These are phyloP conservation scores for Philonicus albiceps DNA, from an alignment of 2,888 invertebrate genomes.

Conservation along the genomic window DNA sequence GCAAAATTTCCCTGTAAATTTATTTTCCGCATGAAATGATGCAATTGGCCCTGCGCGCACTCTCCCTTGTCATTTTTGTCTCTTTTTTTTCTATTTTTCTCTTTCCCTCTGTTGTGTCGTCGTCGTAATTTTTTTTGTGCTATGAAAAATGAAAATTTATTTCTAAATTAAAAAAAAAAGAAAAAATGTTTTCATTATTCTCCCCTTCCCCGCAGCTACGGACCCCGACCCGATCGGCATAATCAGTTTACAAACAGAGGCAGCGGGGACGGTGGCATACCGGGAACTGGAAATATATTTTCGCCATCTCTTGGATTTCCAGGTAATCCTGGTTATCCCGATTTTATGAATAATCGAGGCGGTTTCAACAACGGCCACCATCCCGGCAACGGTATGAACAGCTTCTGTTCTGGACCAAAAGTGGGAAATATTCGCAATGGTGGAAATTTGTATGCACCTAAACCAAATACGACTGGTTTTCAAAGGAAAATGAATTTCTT, in stretches of 20 bases:
- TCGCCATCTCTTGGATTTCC: slow-evolving; percentile 22
- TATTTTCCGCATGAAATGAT: background rate
- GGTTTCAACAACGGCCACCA: background rate
- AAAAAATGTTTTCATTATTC: too few relatives aligned
- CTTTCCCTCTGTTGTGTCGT: background rate
- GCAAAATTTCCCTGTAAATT: background rate
- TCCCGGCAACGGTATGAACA: slow-evolving; percentile 10
- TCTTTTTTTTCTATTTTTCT: background rate
- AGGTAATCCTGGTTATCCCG: background rate
- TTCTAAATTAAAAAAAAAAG: too few relatives aligned
- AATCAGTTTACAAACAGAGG: slow-evolving; percentile 20
- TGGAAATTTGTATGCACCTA: slow-evolving; percentile 12
- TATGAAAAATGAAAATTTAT: too few relatives aligned
- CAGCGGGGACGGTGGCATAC: slow-evolving; percentile 9
- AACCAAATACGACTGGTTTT: slow-evolving; percentile 35
- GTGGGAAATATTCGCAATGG: slow-evolving; percentile 26
- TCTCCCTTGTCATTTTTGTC: background rate
- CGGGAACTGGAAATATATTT: slow-evolving; percentile 23
- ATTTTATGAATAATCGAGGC: slow-evolving; percentile 32
- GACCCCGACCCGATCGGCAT: slow-evolving; percentile 44
- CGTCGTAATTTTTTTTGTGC: background rate
- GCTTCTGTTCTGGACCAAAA: slow-evolving; percentile 24
- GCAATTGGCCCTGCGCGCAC: background rate
- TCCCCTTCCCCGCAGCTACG: slow-evolving; percentile 30
- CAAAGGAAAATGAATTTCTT: slow-evolving; percentile 36